Percentiles rank a stretch among this genome's conserved stretches.
Conservation (phyloP, 2,888 invertebrate species). For the Lithophane socia region DNA sequence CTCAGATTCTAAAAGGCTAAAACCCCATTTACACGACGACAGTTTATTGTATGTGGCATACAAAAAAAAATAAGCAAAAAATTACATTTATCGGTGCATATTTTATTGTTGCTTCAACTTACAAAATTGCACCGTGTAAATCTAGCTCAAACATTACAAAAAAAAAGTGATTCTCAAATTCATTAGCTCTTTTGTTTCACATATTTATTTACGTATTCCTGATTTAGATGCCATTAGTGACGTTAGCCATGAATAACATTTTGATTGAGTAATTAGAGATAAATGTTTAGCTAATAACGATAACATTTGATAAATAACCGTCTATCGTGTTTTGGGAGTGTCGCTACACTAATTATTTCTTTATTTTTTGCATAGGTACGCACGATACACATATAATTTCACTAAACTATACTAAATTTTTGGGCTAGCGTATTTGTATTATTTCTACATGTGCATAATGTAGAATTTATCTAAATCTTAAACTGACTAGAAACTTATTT, state of each 20-base stretch:
- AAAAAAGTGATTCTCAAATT: not conserved
- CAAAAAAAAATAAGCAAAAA: too few relatives aligned
- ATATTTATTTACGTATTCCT: not conserved
- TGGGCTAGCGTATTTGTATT: constrained; percentile 4
- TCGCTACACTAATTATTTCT: constrained; percentile 3
- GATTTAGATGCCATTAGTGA: not conserved
- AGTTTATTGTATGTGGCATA: not conserved
- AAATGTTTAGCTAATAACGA: not conserved
- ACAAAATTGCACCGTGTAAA: not conserved
- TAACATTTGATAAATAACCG: not conserved
- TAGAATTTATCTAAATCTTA: constrained; percentile 5
- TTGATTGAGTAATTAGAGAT: not conserved
- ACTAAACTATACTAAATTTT: not conserved
- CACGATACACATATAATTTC: not conserved
- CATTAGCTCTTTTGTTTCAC: not conserved
- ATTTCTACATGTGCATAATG: not conserved
- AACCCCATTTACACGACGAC: not conserved
- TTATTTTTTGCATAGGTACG: not conserved
- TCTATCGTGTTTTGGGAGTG: not conserved
- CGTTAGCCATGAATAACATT: not conserved
- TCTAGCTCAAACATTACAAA: not conserved
- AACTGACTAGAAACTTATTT: constrained; percentile 45
- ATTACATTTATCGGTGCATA: not conserved
- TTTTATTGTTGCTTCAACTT: not conserved
- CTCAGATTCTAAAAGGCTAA: not conserved